phyloP scores from a whole-genome alignment of 2,113 vertebrate species.

The Chaenogobius annularis region DNA sequence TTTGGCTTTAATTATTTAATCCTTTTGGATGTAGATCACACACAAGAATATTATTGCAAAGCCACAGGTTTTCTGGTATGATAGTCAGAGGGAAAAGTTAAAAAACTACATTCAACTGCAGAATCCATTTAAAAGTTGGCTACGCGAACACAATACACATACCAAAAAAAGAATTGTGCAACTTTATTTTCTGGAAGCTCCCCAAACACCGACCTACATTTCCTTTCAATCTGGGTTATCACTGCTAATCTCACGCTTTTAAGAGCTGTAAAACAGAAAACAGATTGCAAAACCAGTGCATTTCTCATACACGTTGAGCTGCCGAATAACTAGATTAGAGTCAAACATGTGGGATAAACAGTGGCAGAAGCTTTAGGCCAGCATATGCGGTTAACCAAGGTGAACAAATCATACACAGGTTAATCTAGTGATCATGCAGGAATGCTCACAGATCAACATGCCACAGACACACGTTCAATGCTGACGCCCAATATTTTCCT shows the following conservation, averaged over 20 bases:
- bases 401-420: constrained; percentile 40
- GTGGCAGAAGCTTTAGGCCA: constrained; percentile 25
- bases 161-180: background rate
- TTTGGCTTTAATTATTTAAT: background rate
- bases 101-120: background rate
- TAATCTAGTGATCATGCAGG: constrained; percentile 39
- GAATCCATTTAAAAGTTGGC: background rate
- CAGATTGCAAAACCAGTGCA: background rate
- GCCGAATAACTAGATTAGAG: constrained; percentile 26
- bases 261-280: constrained; percentile 11
- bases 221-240: background rate
- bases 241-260: constrained; percentile 10
- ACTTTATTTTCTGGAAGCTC: constrained; percentile 2
- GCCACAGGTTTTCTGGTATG: background rate
- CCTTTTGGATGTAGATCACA: background rate
- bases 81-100: background rate
- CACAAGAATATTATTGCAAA: background rate
- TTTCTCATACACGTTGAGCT: background rate
- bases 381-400: constrained; percentile 31
- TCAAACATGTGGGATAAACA: constrained; percentile 31
- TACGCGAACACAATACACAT: background rate
- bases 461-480: constrained; percentile 8
- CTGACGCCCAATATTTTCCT: constrained; percentile 1
- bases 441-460: constrained; percentile 30
- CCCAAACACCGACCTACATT: constrained; percentile 4